A percentile compares a stretch with the other conserved stretches of the same genome.
Evolutionary conservation across 2,888 invertebrate genomes (phyloP).

Genomic region (Harpalus rufipes): DNA sequence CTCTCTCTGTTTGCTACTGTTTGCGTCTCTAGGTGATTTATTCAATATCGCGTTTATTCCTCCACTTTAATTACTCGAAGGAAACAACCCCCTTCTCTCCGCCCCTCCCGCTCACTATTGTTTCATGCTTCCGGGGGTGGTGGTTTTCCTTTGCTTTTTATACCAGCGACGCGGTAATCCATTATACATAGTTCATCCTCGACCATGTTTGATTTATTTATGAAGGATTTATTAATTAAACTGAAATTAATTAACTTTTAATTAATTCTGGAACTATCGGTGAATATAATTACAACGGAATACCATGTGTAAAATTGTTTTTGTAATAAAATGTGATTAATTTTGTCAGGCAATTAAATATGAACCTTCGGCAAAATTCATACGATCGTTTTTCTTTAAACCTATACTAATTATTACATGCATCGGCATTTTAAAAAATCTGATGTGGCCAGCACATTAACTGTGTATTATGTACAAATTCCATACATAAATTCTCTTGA

Average conservation of each 20-base stretch:
- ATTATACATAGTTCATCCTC: not conserved
- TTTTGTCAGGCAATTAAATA: not conserved
- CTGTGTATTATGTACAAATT: too few species aligned
- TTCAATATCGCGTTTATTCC: conserved; percentile 54
- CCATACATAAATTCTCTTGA: too few species aligned
- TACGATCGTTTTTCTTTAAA: too few species aligned
- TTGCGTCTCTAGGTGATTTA: conserved; percentile 35
- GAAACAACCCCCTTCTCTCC: not conserved
- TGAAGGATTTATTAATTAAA: conserved; percentile 14
- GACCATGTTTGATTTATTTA: conserved; percentile 27
- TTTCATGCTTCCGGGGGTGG: not conserved
- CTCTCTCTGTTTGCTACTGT: conserved; percentile 9
- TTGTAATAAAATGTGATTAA: not conserved
- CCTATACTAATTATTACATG: too few species aligned
- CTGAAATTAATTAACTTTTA: conserved; percentile 33
- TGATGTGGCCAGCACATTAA: too few species aligned
- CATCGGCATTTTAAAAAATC: too few species aligned
- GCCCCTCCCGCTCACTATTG: not conserved
- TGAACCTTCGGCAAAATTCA: too few species aligned
- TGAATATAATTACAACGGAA: conserved; percentile 24
- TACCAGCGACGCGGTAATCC: not conserved
- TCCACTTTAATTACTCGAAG: conserved; percentile 47
- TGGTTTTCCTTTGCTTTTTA: not conserved
- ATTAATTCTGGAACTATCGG: conserved; percentile 14
- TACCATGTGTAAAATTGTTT: not conserved